A percentile compares a stretch with the other conserved stretches of the same genome.
These are phyloP conservation scores for Thaumetopoea pityocampa DNA, from an alignment of 1,140 invertebrate species.

Conservation along the genomic window DNA sequence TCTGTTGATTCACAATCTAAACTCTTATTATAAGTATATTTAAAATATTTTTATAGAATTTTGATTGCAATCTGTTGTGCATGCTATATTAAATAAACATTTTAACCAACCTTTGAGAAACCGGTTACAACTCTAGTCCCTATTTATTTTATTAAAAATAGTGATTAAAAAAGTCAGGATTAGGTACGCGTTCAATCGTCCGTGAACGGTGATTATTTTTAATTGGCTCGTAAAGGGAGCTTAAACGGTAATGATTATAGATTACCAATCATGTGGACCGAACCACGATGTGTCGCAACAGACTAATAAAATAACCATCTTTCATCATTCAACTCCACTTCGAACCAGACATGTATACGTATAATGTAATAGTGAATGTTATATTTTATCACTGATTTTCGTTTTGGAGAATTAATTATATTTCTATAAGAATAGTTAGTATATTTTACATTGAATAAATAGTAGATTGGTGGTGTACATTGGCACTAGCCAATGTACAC, in stretches of 20 bases:
- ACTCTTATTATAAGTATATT: no score
- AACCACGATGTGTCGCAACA: conserved; percentile 18
- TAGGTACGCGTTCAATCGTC: conserved; percentile 11
- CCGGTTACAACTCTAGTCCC: no score
- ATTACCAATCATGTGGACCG: conserved; percentile 21
- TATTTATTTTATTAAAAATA: no score
- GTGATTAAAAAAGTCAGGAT: no score
- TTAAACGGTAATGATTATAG: conserved; percentile 8
- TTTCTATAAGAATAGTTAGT: conserved; percentile 1
- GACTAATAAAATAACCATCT: conserved; percentile 27
- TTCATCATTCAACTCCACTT: conserved; percentile 13
- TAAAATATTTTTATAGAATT: no score
- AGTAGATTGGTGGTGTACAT: no score
- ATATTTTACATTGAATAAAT: neutral
- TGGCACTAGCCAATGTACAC: no score
- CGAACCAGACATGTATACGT: neutral
- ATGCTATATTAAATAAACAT: no score
- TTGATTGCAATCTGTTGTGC: no score
- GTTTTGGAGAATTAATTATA: conserved; percentile 4
- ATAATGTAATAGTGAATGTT: conserved; percentile 11
- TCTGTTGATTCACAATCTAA: no score
- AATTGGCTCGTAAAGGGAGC: conserved; percentile 2
- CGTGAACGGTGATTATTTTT: neutral
- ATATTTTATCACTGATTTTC: conserved; percentile 6
- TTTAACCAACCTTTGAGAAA: no score